Conservation (phyloP, 2,113 vertebrate genomes). For the Fulmarus glacialis region DNA sequence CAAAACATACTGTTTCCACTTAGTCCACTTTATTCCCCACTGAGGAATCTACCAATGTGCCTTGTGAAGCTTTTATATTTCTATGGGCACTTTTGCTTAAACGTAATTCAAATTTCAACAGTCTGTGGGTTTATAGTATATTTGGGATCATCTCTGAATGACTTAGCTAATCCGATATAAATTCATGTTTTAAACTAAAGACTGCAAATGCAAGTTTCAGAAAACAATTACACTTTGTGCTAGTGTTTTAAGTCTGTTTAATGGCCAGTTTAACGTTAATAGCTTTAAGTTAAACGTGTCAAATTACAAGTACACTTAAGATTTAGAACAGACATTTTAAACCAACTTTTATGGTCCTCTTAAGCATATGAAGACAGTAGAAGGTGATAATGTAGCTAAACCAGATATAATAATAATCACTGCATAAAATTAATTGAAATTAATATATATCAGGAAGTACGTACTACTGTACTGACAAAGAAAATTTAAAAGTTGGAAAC, state of each 20-base stretch:
- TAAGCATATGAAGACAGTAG: not conserved
- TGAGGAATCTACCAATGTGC: not conserved
- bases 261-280: not conserved
- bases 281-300: not conserved
- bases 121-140: not conserved
- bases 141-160: conserved; percentile 4
- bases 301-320: not conserved
- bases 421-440: not conserved
- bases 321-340: not conserved
- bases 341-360: not conserved
- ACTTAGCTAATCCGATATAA: not conserved
- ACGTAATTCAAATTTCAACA: not conserved
- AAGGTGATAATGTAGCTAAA: not conserved
- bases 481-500: not conserved
- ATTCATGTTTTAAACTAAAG: not conserved
- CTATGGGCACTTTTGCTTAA: not conserved
- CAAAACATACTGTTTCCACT: not conserved
- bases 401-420: not conserved
- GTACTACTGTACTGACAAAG: not conserved
- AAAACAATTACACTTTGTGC: not conserved
- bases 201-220: not conserved
- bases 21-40: not conserved
- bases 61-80: conserved; percentile 1
- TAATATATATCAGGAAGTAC: not conserved
- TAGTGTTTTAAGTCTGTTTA: not conserved